Base-by-base conservation (phyloP, 2,797 vertebrate genomes). In the Scolopax bukidnonensis region DNA sequence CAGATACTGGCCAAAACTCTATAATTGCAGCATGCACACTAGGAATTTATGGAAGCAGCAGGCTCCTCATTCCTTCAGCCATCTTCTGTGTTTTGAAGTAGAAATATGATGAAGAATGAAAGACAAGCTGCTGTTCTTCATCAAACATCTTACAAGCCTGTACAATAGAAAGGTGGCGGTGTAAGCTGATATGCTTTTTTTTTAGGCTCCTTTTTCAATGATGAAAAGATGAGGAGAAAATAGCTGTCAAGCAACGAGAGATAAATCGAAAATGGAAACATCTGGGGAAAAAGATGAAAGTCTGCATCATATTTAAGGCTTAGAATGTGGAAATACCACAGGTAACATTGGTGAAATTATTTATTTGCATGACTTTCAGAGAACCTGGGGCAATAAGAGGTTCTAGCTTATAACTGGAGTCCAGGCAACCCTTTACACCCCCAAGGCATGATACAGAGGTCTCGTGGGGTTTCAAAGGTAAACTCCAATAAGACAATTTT, bases 41-140 rank as follows among this genome's bases (percentile, higher is more conserved):
- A 41, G 10, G 9, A 71, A 30, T 56, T 36, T 6, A 38, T 6
- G 12, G 81, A 92, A 92, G 16, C 11, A 78, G 10, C 15, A 75
- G 78, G 16, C 3, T 87, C 9, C 9, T 83, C 17, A 30, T 57
- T 90, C 38, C 50, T 48, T 0, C 0, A 20, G 5, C 9, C 16
- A 33, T 41, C 48, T 65, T 85, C 9, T 89, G 25, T 70, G 10
- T 18, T 86, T 89, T 74, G 28, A 84, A 89, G 69, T 33, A 45
- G 11, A 24, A 64, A 7, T 27, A 17, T 10, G 21, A 67, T 67
- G 25, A 81, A 9, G 36, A 54, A 80, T 32, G 28, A 81, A 92
- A 81, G 32, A 70, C 12, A 77, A 65, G 16, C 10, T 90, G 11
- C 10, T 48, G 38, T 60, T 69, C 30, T 89, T 68, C 1, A 0